phyloP scores from a whole-genome alignment of 2,113 vertebrate genomes.

The Eupsittula cactorum region DNA sequence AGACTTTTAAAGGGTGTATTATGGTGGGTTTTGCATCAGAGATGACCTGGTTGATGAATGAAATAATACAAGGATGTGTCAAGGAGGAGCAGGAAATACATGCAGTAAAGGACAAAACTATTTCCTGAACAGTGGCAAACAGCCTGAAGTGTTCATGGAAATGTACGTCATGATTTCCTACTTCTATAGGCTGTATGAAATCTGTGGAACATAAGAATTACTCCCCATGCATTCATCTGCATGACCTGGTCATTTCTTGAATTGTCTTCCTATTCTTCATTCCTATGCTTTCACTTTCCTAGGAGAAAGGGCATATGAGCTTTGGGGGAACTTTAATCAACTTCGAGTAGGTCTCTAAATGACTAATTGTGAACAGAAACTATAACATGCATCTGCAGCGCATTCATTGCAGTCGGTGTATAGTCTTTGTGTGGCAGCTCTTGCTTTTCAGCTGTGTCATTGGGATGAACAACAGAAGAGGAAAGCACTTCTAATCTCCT shows the following conservation, averaged over 20 bases:
- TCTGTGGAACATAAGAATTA: not conserved
- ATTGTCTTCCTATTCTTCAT: not conserved
- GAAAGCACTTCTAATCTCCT: not conserved
- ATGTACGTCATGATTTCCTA: not conserved
- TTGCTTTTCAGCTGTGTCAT: not conserved
- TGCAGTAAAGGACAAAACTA: not conserved
- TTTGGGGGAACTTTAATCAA: not conserved
- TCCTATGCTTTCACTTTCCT: not conserved
- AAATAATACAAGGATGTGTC: not conserved
- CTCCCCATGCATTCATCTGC: not conserved
- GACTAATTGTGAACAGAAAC: not conserved
- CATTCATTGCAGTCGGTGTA: not conserved
- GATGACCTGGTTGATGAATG: not conserved
- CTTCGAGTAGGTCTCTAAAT: not conserved
- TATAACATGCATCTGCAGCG: fast-evolving
- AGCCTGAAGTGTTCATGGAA: not conserved
- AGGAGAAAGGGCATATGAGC: not conserved
- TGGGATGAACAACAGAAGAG: not conserved
- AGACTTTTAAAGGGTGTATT: not conserved
- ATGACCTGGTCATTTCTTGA: not conserved
- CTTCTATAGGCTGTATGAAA: fast-evolving
- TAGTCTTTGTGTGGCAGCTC: not conserved
- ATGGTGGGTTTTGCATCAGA: not conserved
- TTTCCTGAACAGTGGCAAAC: not conserved
- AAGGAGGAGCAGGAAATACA: not conserved